phyloP scores from a whole-genome alignment of 2,888 invertebrate genomes.

The Gymnosoma rotundatum region DNA sequence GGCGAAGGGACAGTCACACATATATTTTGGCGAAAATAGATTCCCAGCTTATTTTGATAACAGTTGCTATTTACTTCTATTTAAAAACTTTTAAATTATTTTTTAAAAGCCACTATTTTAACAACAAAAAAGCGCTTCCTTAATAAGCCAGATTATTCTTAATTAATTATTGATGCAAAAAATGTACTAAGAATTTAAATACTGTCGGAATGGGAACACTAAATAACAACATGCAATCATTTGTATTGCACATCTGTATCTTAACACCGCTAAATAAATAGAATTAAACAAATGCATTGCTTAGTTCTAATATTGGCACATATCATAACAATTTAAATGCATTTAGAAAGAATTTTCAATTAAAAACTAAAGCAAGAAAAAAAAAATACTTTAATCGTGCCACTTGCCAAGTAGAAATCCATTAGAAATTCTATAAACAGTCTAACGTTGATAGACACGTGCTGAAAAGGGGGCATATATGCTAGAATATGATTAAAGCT shows the following conservation, averaged over 20 bases:
- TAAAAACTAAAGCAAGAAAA: constrained; percentile 23
- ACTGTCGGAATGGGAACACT: background rate
- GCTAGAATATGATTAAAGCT: constrained; percentile 55
- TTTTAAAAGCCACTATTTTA: too few relatives aligned
- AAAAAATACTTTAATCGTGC: constrained; percentile 26
- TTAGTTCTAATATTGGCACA: constrained; percentile 16
- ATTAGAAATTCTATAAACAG: constrained; percentile 52
- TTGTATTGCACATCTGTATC: constrained; percentile 20
- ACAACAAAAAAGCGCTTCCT: background rate
- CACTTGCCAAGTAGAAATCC: constrained; percentile 44
- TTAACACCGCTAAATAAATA: background rate
- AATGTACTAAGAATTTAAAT: background rate
- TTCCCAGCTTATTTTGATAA: too few relatives aligned
- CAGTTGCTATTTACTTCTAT: too few relatives aligned
- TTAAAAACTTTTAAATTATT: too few relatives aligned
- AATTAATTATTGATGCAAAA: background rate
- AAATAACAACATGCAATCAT: constrained; percentile 13
- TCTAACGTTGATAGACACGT: constrained; percentile 35
- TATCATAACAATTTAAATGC: constrained; percentile 49
- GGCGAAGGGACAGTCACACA: too few relatives aligned
- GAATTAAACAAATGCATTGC: background rate
- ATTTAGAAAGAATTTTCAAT: constrained; percentile 47
- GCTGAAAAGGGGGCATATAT: constrained; percentile 33
- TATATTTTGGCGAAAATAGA: too few relatives aligned
- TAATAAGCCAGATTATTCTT: background rate